Percentiles rank a stretch among this genome's conserved stretches.
These are phyloP conservation scores for Eulithis testata DNA, from an alignment of 2,888 invertebrate genomes.

Conservation along the genomic window DNA sequence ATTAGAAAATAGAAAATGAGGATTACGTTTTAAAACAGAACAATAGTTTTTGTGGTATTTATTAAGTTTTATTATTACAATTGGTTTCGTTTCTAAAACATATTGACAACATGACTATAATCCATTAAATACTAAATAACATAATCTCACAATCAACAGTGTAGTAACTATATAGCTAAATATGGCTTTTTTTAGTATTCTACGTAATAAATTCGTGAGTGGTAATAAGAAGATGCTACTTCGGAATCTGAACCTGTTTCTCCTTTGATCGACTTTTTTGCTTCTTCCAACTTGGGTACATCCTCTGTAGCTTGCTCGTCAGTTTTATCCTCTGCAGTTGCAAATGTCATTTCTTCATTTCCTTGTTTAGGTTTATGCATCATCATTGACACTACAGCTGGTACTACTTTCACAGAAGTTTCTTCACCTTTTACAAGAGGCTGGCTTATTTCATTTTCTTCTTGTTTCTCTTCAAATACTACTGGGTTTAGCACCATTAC, in stretches of 20 bases:
- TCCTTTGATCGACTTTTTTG: conserved; percentile 45
- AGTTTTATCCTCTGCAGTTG: conserved; percentile 36
- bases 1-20: no score
- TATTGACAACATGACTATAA: conserved; percentile 27
- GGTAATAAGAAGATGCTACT: conserved; percentile 74
- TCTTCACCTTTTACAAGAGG: conserved; percentile 43
- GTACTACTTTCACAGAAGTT: conserved; percentile 46
- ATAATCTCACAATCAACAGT: background rate
- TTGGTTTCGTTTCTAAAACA: conserved; percentile 2
- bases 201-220: conserved; percentile 69
- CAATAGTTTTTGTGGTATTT: background rate
- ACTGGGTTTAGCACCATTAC: conserved; percentile 47
- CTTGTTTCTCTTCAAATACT: conserved; percentile 33
- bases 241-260: conserved; percentile 64
- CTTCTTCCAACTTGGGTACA: conserved; percentile 33
- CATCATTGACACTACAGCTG: conserved; percentile 51
- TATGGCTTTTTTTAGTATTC: conserved; percentile 24
- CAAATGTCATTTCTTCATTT: conserved; percentile 35
- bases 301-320: conserved; percentile 27
- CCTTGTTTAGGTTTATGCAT: conserved; percentile 36
- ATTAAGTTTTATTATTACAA: conserved; percentile 30
- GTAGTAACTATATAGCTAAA: background rate
- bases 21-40: background rate
- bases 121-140: conserved; percentile 34
- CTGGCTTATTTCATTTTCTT: conserved; percentile 41